A percentile compares a stretch with the other conserved stretches of the same genome.
phyloP scores from a whole-genome alignment of 2,113 vertebrate species.

The Corythaixoides concolor region DNA sequence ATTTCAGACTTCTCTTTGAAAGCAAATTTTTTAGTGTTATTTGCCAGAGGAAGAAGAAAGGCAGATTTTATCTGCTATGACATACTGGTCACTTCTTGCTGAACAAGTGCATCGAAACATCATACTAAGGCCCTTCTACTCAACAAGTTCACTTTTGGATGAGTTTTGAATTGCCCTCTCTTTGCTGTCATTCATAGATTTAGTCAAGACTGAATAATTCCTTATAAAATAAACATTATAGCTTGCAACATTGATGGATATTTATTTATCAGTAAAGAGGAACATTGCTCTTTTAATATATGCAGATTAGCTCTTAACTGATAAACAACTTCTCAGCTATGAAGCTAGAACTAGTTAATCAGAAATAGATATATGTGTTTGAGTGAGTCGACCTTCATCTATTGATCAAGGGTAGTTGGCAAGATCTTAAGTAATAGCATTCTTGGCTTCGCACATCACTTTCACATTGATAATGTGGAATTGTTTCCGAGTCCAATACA shows the following conservation, averaged over 20 bases:
- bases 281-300: slow-evolving; percentile 15
- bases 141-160: neutral
- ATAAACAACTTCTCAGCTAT: neutral
- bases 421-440: slow-evolving; percentile 18
- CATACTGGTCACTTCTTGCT: neutral
- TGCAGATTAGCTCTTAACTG: slow-evolving; percentile 30
- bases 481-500: slow-evolving; percentile 63
- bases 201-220: neutral
- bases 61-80: neutral
- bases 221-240: neutral
- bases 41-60: neutral
- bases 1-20: neutral
- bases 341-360: slow-evolving; percentile 30
- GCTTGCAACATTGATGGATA: slow-evolving; percentile 14
- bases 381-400: slow-evolving; percentile 38
- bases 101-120: neutral
- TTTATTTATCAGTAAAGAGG: slow-evolving; percentile 24
- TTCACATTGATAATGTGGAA: slow-evolving; percentile 43
- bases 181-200: neutral
- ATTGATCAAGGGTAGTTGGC: slow-evolving; percentile 57
- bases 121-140: neutral
- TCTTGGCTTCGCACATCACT: slow-evolving; percentile 47
- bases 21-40: neutral
- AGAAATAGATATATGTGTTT: slow-evolving; percentile 43
- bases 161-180: neutral